Base-by-base conservation (phyloP, 2,797 vertebrate species). In the Knipowitschia caucasica region DNA sequence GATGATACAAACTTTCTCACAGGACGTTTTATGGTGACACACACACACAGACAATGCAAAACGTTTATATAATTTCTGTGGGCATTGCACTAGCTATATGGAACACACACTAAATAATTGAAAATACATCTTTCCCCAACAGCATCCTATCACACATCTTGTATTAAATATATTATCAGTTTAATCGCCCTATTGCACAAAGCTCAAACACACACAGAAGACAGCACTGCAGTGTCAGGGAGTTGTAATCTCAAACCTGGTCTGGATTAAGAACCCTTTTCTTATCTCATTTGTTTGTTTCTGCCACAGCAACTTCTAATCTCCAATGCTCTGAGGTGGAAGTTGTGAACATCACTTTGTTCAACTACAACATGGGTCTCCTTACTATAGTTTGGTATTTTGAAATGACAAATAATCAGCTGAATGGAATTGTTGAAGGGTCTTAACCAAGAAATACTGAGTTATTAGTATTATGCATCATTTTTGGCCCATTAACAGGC, bases 211-310 rank as follows among this genome's bases (percentile, higher is more conserved):
- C 44, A 51, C 44, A 57, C 21, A 54, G 1, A 24, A 42, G 15
- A 60, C 40, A 63, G 49, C 69, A 27, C 42, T 27, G 58, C 65
- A 65, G 63, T 15, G 56, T 70, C 43, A 61, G 53, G 43, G 40
- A 31, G 53, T 49, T 64, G 35, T 9, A 39, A 49, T 56, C 43
- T 57, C 26, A 30, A 33, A 35, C 18, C 21, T 55, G 67, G 57
- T 54, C 61, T 71, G 51, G 35, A 2, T 14, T 40, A 30, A 69
- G 43, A 44, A 47, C 33, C 39, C 15, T 51, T 72, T 69, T 62
- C 55, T 42, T 61, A 49, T 33, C 51, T 49, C 66, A 77, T 63
- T 59, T 59, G 35, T 56, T 59, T 62, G 64, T 62, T 53, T 52
- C 46, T 43, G 54, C 14, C 11, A 30, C 27, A 47, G 11, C 45